phyloP scores from a whole-genome alignment of 2,113 vertebrate species.

The Caloenas nicobarica region DNA sequence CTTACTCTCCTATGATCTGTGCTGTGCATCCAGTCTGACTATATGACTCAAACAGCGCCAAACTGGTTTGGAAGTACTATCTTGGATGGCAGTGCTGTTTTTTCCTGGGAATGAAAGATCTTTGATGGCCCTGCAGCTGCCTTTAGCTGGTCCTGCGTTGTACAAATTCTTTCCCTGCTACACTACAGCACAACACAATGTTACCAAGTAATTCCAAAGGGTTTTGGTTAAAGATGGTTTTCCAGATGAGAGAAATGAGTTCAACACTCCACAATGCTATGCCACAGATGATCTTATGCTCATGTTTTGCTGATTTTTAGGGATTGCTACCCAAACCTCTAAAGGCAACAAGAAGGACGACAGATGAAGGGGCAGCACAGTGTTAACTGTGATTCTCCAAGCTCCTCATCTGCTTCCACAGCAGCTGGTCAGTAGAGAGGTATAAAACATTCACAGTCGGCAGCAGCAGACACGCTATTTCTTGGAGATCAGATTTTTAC shows the following conservation, averaged over 20 bases:
- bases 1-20: neutral
- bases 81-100: neutral
- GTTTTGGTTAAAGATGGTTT: neutral
- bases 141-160: neutral
- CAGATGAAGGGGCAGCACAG: neutral
- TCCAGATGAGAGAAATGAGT: neutral
- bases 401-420: neutral
- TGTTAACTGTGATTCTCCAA: neutral
- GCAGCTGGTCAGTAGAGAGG: neutral
- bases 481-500: neutral
- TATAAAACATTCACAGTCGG: neutral
- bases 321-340: neutral
- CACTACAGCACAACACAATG: neutral
- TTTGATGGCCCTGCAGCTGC: neutral
- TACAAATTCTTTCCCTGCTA: neutral
- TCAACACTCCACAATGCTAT: neutral
- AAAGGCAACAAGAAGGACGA: neutral
- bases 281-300: neutral
- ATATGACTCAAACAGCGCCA: neutral
- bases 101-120: neutral
- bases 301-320: neutral
- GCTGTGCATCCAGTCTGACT: neutral
- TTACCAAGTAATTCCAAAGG: neutral
- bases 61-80: neutral
- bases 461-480: neutral